Percentiles rank a stretch among this genome's conserved stretches.
These are phyloP conservation scores for Salminus brasiliensis DNA, from an alignment of 2,113 vertebrate genomes.

Conservation along the genomic window DNA sequence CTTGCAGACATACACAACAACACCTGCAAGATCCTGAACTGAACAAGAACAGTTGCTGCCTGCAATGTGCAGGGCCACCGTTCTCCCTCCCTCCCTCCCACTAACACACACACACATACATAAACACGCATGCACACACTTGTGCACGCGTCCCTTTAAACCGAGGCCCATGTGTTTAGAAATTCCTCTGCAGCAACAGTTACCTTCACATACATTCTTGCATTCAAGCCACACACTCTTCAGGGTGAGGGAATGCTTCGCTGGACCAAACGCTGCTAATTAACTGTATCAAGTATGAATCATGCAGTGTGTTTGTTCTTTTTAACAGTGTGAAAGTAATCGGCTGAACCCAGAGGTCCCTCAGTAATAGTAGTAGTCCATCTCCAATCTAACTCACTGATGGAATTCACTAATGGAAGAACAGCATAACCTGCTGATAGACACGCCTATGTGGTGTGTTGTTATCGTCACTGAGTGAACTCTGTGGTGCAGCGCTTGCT, in stretches of 20 bases:
- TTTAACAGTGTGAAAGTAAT: too few relatives aligned
- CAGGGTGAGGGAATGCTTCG: background rate
- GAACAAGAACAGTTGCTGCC: conserved; percentile 33
- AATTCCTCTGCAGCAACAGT: conserved; percentile 57
- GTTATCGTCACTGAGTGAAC: background rate
- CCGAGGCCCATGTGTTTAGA: conserved; percentile 50
- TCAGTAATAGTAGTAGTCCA: background rate
- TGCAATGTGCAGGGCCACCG: conserved; percentile 4
- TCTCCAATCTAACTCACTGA: background rate
- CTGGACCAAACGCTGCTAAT: background rate
- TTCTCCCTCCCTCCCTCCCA: background rate
- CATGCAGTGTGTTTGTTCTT: too few relatives aligned
- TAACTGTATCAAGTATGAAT: background rate
- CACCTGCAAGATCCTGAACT: conserved; percentile 40
- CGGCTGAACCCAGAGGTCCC: background rate
- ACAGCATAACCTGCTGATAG: background rate
- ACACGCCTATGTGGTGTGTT: background rate
- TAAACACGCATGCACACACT: conserved; percentile 25
- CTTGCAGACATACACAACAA: conserved; percentile 10
- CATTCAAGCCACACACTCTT: background rate
- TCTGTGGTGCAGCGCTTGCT: background rate
- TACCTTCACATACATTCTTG: conserved; percentile 27
- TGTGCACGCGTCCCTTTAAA: conserved; percentile 50
- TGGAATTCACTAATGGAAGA: too few relatives aligned
- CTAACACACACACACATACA: conserved; percentile 22